Evolutionary conservation across 2,113 vertebrate genomes (phyloP).

Genomic region (Aptenodytes patagonicus): DNA sequence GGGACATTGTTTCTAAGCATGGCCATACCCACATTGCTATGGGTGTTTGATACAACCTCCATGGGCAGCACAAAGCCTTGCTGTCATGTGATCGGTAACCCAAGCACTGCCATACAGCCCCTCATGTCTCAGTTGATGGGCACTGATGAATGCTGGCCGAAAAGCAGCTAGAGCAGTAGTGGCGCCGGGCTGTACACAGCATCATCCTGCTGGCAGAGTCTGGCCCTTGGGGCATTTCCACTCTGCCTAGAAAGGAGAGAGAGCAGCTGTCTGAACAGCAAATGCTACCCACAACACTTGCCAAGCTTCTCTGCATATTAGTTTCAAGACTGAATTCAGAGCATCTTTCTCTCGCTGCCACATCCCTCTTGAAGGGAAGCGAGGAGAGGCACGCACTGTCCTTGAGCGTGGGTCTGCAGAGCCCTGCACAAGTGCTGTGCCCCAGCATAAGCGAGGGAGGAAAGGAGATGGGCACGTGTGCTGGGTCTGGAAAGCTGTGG

Average conservation of each 20-base stretch:
- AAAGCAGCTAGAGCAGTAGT: background rate
- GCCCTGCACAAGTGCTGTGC: background rate
- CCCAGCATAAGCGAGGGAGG: background rate
- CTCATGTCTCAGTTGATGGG: background rate
- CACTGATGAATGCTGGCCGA: background rate
- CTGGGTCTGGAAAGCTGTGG: background rate
- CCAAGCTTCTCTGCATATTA: background rate
- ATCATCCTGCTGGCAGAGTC: background rate
- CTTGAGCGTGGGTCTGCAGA: rapidly evolving
- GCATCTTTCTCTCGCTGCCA: background rate
- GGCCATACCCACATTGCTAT: background rate
- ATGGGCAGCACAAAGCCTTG: background rate
- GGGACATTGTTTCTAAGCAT: background rate
- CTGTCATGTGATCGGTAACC: background rate
- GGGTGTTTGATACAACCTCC: background rate
- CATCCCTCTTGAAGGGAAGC: background rate
- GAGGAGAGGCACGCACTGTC: rapidly evolving
- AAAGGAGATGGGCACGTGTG: background rate
- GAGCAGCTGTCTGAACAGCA: background rate
- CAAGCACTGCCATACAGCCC: background rate
- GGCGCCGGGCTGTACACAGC: background rate
- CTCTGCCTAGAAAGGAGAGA: background rate
- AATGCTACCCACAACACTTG: background rate
- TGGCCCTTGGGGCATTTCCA: background rate
- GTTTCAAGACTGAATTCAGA: background rate